Conservation (phyloP, 2,113 vertebrate species). For the Calonectris borealis region DNA sequence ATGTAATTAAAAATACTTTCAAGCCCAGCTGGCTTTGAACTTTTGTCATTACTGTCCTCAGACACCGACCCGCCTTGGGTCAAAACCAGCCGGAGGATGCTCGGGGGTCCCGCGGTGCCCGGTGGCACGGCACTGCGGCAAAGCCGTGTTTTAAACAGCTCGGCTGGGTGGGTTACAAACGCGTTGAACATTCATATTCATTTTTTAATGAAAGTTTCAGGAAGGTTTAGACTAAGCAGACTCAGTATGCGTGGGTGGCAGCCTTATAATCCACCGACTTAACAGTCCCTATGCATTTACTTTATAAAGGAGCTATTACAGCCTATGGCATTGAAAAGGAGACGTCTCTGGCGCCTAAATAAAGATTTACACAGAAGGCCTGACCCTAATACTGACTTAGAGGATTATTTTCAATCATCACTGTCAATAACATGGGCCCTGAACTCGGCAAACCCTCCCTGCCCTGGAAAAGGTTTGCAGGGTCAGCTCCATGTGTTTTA, state of each 20-base stretch:
- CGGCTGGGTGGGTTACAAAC: accelerated
- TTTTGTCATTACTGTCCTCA: accelerated
- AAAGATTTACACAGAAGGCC: not conserved
- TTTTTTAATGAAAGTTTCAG: not conserved
- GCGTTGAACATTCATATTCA: not conserved
- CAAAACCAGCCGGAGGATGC: not conserved
- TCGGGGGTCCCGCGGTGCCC: accelerated
- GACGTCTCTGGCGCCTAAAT: not conserved
- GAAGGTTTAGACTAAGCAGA: not conserved
- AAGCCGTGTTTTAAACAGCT: not conserved
- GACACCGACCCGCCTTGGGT: accelerated
- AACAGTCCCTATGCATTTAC: not conserved
- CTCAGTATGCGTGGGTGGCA: not conserved
- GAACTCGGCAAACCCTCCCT: not conserved
- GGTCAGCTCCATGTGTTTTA: not conserved
- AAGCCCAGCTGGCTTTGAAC: not conserved
- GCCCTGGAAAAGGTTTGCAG: not conserved
- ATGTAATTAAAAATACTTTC: not conserved
- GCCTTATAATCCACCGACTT: not conserved
- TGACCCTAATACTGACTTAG: not conserved
- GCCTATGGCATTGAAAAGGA: not conserved
- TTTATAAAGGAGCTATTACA: not conserved
- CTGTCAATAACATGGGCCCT: not conserved
- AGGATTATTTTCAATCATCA: not conserved
- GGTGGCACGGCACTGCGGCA: not conserved